Conservation (phyloP, 2,888 invertebrate species). For the Pomacea canaliculata region DNA sequence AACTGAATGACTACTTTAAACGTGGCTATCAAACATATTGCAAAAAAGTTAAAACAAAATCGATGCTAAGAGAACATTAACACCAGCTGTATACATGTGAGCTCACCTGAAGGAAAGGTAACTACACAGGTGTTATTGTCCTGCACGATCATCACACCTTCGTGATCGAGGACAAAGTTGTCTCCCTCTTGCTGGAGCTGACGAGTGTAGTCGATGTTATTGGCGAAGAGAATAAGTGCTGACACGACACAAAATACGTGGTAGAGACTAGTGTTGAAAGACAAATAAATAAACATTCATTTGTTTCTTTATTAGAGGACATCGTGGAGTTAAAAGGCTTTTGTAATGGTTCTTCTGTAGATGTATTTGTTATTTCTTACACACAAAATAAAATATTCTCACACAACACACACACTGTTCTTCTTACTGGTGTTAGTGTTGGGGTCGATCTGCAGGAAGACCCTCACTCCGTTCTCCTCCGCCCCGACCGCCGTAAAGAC, state of each 20-base stretch:
- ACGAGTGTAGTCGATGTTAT: conserved; percentile 21
- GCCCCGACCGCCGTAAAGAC: conserved; percentile 13
- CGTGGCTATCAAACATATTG: too few species aligned
- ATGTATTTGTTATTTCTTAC: too few species aligned
- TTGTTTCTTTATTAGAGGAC: not conserved
- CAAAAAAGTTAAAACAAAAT: too few species aligned
- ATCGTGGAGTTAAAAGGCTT: too few species aligned
- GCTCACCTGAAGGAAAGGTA: conserved; percentile 6
- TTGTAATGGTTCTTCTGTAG: too few species aligned
- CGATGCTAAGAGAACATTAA: too few species aligned
- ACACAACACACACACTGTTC: too few species aligned
- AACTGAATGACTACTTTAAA: too few species aligned
- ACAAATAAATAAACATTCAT: not conserved
- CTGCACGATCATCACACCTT: not conserved
- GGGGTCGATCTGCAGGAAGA: conserved; percentile 8
- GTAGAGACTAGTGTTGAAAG: not conserved
- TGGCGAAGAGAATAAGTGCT: conserved; percentile 25
- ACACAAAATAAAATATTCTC: too few species aligned
- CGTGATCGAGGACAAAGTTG: not conserved
- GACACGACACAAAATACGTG: not conserved
- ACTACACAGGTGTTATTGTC: conserved; percentile 2
- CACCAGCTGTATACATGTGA: too few species aligned
- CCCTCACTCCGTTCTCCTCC: conserved; percentile 6
- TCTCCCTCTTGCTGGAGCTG: conserved; percentile 16
- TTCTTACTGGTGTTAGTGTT: conserved; percentile 5